Base-by-base conservation (phyloP, 2,888 invertebrate species). In the Mesorhabditis spiculigera region DNA sequence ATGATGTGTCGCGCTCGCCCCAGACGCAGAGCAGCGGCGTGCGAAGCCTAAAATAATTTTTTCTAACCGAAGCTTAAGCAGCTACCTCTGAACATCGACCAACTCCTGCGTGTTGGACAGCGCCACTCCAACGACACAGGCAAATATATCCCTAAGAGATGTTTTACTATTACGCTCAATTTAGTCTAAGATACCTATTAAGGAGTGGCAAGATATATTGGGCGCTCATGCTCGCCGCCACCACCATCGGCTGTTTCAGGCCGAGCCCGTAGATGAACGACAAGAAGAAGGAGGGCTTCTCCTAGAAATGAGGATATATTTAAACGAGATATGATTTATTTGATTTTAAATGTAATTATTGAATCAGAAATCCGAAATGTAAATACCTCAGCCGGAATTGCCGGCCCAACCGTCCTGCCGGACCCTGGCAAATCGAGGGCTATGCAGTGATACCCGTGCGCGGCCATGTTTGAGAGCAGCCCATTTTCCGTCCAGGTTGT, bases 41-140 rank as follows among this genome's bases (percentile, higher is more conserved):
- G 8, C 67, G 74, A 67, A 0, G 76, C 73, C 43, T 75, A 74
- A 28, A 28, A 28, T 28, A n/a, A 2, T 50, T 50, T 50, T 10
- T 50, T 13, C 2, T 3, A n/a, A 10, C 58, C 58, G n/a, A 50
- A 13, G 58, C n/a, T 50, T 3, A 50, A 50, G n/a, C 8, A 50
- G n/a, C n/a, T 50, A 50, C 58, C n/a, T 50, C 10, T 50, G 58
- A 10, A 50, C 58, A 13, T 50, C 58, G 58, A 66, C 70, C 6
- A 80, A 68, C 62, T 75, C 73, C 65, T 80, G 80, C 5, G 80
- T 78, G 63, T 78, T 77, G 5, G 78, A 78, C 42, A 77, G 77
- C 8, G 80, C 80, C 0, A 80, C 72, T 1, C 73, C 76, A 4
- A 80, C 77, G 42, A 78, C 74, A 71, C 79, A 80, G 3, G 74